These are phyloP conservation scores for Sturnus vulgaris DNA, from an alignment of 2,113 vertebrate genomes.

Conservation along the genomic window DNA sequence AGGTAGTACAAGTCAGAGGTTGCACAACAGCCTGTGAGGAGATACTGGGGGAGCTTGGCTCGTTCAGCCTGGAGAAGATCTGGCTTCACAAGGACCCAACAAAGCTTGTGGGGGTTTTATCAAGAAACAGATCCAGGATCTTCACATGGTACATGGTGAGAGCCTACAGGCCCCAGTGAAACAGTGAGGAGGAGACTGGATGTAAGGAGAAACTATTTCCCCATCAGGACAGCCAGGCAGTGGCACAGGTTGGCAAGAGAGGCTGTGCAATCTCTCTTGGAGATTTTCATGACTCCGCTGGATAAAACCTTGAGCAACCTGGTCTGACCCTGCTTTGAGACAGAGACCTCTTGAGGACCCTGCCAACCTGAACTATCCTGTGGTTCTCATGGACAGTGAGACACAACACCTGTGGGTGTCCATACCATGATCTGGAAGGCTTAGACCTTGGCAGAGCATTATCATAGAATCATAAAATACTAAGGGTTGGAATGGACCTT, in stretches of 20 bases:
- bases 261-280: neutral
- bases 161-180: neutral
- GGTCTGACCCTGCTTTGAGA: neutral
- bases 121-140: neutral
- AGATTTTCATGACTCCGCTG: neutral
- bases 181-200: neutral
- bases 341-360: neutral
- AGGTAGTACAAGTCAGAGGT: neutral
- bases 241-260: neutral
- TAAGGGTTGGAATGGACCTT: neutral
- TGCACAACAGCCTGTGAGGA: neutral
- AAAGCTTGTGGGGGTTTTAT: neutral
- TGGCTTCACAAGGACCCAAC: neutral
- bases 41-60: accelerated
- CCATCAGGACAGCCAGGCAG: neutral
- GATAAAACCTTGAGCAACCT: neutral
- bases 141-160: neutral
- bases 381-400: neutral
- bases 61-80: neutral
- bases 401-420: neutral
- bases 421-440: neutral
- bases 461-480: neutral
- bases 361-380: neutral
- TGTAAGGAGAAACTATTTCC: neutral
- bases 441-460: neutral